A percentile compares a stretch with the other conserved stretches of the same genome.
These are phyloP conservation scores for Rhabdornis inornatus DNA, from an alignment of 2,113 vertebrate species.

Conservation along the genomic window DNA sequence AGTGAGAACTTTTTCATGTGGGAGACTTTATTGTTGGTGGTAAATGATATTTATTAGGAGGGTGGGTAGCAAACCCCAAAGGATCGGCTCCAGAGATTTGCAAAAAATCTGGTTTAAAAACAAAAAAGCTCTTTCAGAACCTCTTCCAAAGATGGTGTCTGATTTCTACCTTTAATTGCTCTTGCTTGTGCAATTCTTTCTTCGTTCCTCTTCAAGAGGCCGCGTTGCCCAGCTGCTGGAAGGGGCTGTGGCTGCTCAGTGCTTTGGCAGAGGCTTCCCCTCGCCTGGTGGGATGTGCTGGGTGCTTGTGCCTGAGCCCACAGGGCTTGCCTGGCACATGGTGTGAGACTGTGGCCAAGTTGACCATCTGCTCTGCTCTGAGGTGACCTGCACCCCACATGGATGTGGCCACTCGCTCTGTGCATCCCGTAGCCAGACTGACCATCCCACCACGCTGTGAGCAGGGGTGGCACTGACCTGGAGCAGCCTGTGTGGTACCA, in stretches of 20 bases:
- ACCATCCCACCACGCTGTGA: fast-evolving
- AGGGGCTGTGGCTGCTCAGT: neutral
- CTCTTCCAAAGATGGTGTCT: constrained; percentile 24
- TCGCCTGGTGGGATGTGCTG: fast-evolving
- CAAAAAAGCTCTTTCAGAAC: constrained; percentile 34
- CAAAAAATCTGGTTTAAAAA: constrained; percentile 10
- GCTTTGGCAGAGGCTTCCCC: neutral
- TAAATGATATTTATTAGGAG: constrained; percentile 61
- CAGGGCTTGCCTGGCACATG: neutral
- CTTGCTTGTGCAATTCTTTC: neutral
- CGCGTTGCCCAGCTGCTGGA: neutral
- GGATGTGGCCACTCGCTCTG: fast-evolving
- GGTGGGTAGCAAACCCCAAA: constrained; percentile 42
- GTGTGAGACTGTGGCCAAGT: fast-evolving
- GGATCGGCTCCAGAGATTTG: neutral
- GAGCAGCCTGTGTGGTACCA: neutral
- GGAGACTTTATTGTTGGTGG: constrained; percentile 54
- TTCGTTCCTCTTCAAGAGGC: neutral
- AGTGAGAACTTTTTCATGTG: constrained; percentile 57
- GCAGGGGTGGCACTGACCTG: fast-evolving
- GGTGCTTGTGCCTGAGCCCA: neutral
- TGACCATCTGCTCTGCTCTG: neutral
- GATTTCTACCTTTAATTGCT: constrained; percentile 28
- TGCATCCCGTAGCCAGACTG: neutral
- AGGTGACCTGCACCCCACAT: neutral